These are phyloP conservation scores for Artibeus lituratus DNA, from an alignment of 2,797 vertebrate genomes.

Conservation along the genomic window DNA sequence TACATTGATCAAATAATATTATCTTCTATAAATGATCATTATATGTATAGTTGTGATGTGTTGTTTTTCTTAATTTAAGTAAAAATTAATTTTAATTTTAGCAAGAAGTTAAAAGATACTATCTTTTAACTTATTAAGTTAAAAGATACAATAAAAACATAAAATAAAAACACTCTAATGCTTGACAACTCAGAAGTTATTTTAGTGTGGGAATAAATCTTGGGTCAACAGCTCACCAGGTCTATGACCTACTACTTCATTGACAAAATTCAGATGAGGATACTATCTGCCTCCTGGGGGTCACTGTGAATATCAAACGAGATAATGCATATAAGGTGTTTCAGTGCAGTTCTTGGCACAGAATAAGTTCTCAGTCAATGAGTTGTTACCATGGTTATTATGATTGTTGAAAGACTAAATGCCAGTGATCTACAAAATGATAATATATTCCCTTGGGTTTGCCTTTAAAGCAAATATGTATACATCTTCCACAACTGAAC, in stretches of 20 bases:
- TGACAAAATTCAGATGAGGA: constrained; percentile 26
- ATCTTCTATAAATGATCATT: background rate
- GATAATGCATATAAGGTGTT: background rate
- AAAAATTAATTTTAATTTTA: constrained; percentile 55
- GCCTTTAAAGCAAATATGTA: background rate
- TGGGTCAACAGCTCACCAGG: background rate
- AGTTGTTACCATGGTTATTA: background rate
- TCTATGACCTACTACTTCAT: background rate
- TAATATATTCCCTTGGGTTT: background rate
- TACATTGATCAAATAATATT: background rate
- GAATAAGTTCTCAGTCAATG: constrained; percentile 1
- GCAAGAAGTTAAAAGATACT: constrained; percentile 41
- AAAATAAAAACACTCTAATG: constrained; percentile 1
- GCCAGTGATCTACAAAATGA: constrained; percentile 28
- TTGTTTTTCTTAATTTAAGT: constrained; percentile 14
- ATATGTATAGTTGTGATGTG: background rate
- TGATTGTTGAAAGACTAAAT: background rate
- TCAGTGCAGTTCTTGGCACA: background rate
- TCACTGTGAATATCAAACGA: background rate
- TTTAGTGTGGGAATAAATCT: constrained; percentile 20
- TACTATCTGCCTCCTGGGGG: background rate
- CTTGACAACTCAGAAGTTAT: background rate
- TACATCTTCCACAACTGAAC: background rate
- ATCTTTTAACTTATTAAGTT: constrained; percentile 1
- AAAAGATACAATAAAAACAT: constrained; percentile 27